phyloP scores from a whole-genome alignment of 2,113 vertebrate genomes.

The Patagioenas fasciata region DNA sequence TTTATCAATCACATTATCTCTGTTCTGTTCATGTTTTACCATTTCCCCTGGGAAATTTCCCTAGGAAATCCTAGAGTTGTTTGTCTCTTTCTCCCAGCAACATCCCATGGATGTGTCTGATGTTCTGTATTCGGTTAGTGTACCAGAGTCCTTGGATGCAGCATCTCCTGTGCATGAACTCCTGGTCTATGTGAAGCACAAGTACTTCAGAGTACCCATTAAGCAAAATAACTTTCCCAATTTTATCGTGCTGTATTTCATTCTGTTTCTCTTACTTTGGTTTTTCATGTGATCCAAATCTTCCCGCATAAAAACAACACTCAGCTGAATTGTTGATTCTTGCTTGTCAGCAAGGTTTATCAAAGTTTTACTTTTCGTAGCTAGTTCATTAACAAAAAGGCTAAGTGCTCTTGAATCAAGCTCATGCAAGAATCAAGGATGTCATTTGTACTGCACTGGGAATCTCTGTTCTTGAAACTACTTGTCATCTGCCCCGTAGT shows the following conservation, averaged over 20 bases:
- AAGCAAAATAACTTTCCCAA: background rate
- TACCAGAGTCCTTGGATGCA: background rate
- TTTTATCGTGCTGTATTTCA: background rate
- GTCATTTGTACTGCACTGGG: background rate
- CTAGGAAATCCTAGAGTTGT: background rate
- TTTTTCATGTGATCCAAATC: background rate
- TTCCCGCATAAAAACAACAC: background rate
- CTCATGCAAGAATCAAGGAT: background rate
- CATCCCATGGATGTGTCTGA: background rate
- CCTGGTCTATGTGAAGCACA: background rate
- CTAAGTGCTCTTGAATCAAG: background rate
- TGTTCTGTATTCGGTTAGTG: background rate
- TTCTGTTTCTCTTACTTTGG: background rate
- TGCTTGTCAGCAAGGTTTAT: background rate
- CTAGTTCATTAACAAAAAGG: background rate
- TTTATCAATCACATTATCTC: background rate
- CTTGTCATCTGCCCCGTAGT: background rate
- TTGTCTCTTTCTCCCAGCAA: background rate
- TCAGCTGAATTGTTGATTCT: background rate
- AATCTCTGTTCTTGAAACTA: constrained; percentile 8
- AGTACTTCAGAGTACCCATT: background rate
- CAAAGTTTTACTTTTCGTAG: background rate
- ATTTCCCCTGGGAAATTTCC: background rate
- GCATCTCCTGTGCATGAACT: background rate
- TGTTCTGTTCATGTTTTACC: background rate